Evolutionary conservation across 1,140 invertebrate genomes (phyloP), one percentile per base, ranked within the genome.

Genomic region (Trachymyrmex cornetzi): DNA sequence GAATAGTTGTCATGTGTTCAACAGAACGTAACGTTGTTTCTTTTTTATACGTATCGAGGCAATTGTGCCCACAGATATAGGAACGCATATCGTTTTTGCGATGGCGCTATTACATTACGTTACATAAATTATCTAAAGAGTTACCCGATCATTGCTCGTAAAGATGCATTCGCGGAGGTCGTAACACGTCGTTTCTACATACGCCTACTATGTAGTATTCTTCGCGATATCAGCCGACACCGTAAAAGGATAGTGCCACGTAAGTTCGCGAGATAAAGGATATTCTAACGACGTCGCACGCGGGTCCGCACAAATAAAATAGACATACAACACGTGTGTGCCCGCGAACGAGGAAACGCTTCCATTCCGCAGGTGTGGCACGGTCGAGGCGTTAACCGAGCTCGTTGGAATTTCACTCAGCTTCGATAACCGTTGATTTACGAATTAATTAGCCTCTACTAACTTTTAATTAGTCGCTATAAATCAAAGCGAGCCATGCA

Each of bases 191-290:
- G 80, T 75, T 84, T 61, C 69, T 75, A 61, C 80, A 61, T 75
- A 84, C 80, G 69, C 80, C 80, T 84, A 84, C 80, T 22, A 57
- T 30, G 50, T 14, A 11, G 50, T 80, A 69, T 48, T 80, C 50
- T 19, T 27, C 66, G 53, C 69, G 80, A 50, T 61, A 82, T 74
- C 80, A 48, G 69, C 80, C 80, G 80, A 75, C 80, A 14, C 80
- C 87, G 67, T 88, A 88, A 88, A 88, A 88, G 87, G 87, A 85
- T 71, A 77, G 81, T 57, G 86, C 71, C 61, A 50, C 44, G 81
- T 66, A 85, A 38, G 71, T 85, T 48, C 30, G 48, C 80, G 82
- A 85, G 87, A 88, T 88, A 88, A 84, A 88, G 87, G 82, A 88
- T 88, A 88, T 77, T 85, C 82, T 71, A 85, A 77, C 72, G 81